Evolutionary conservation across 1,140 invertebrate genomes (phyloP).

Genomic region (Diploscapter pachys): DNA sequence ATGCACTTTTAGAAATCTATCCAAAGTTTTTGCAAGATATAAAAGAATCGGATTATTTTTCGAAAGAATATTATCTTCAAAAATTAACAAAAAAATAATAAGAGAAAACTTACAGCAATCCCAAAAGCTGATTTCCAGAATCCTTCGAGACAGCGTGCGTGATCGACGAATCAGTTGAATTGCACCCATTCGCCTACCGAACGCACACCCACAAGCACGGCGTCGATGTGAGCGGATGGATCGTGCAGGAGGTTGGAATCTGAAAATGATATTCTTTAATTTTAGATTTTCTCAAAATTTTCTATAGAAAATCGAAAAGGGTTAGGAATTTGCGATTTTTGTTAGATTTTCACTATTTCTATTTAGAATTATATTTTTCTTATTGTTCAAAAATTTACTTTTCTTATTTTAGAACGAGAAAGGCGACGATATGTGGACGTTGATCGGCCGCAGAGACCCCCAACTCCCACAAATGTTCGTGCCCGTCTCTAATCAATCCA

Average conservation of each 20-base stretch:
- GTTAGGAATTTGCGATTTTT: not conserved
- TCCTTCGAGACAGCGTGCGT: slow-evolving; percentile 83
- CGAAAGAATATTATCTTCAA: slow-evolving; percentile 2
- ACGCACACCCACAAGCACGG: slow-evolving; percentile 75
- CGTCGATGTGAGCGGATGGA: slow-evolving; percentile 47
- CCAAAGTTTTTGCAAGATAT: slow-evolving; percentile 3
- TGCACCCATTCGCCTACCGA: slow-evolving; percentile 90
- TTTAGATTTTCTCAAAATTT: not conserved
- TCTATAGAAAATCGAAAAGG: not conserved
- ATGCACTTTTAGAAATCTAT: too few species aligned
- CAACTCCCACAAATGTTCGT: slow-evolving; percentile 90
- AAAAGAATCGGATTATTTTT: slow-evolving; percentile 6
- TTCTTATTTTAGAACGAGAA: slow-evolving; percentile 41
- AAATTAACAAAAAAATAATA: too few species aligned
- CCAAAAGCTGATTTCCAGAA: slow-evolving; percentile 61
- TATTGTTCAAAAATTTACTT: not conserved
- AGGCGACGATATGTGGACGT: slow-evolving; percentile 71
- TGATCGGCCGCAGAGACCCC: slow-evolving; percentile 86
- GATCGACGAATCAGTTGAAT: slow-evolving; percentile 74
- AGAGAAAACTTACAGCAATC: too few species aligned
- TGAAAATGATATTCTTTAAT: not conserved
- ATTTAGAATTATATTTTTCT: not conserved
- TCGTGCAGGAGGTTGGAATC: slow-evolving; percentile 38
- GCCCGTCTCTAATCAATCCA: slow-evolving; percentile 68
- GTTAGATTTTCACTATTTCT: not conserved